A percentile compares a stretch with the other conserved stretches of the same genome.
Evolutionary conservation across 2,888 invertebrate genomes (phyloP).

Genomic region (Acronicta alni): DNA sequence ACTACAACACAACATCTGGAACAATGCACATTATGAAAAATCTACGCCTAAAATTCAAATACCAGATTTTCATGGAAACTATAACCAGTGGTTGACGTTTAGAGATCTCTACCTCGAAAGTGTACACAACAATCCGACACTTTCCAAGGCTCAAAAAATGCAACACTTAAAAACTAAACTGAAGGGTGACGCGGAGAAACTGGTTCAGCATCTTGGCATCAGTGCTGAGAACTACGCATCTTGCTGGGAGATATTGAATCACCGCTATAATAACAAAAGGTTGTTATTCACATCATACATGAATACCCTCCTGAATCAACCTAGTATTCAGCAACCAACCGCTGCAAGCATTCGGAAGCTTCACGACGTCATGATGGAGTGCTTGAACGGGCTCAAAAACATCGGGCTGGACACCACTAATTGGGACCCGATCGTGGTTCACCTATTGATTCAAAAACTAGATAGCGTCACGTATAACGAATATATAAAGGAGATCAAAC

Average conservation of each 20-base stretch:
- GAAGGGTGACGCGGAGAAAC: conserved; percentile 5
- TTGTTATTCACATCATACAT: conserved; percentile 6
- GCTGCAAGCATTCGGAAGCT: too few relatives aligned
- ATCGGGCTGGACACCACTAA: too few relatives aligned
- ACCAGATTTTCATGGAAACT: too few relatives aligned
- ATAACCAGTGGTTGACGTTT: too few relatives aligned
- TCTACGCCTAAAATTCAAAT: conserved; percentile 12
- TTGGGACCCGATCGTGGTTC: too few relatives aligned
- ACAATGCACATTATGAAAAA: conserved; percentile 17
- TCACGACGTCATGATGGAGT: too few relatives aligned
- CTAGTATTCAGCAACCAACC: conserved; percentile 7
- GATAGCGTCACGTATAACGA: too few relatives aligned
- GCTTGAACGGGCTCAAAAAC: too few relatives aligned
- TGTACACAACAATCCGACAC: too few relatives aligned
- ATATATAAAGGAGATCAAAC: too few relatives aligned
- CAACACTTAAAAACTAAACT: conserved; percentile 8
- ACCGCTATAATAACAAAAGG: conserved; percentile 13
- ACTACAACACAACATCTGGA: conserved; percentile 11
- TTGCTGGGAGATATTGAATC: conserved; percentile 4
- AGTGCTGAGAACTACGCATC: background rate
- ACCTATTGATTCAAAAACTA: too few relatives aligned
- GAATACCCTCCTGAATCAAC: conserved; percentile 11
- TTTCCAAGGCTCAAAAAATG: conserved; percentile 12
- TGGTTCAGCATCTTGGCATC: conserved; percentile 2
- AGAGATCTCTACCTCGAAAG: too few relatives aligned